Evolutionary conservation across 2,797 vertebrate genomes (phyloP).

Genomic region (Allobates femoralis): DNA sequence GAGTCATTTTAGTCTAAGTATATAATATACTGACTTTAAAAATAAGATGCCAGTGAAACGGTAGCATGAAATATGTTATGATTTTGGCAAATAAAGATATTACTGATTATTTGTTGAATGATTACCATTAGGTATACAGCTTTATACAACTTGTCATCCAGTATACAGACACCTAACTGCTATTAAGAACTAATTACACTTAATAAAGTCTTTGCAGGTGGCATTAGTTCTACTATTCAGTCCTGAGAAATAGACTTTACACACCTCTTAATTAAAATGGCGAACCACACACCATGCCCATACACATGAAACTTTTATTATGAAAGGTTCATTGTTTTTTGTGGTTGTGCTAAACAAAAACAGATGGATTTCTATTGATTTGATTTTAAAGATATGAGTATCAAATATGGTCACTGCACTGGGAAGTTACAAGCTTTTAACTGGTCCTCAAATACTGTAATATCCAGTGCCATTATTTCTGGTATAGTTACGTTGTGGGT

Average conservation of each 20-base stretch:
- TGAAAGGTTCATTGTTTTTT: constrained; percentile 45
- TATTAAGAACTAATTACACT: constrained; percentile 53
- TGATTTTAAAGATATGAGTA: no score
- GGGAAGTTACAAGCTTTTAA: not conserved
- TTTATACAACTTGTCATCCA: constrained; percentile 47
- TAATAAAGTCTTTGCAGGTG: constrained; percentile 58
- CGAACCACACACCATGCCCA: constrained; percentile 41
- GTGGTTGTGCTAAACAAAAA: constrained; percentile 31
- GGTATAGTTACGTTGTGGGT: not conserved
- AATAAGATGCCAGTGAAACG: not conserved
- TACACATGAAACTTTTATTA: constrained; percentile 51
- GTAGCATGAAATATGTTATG: not conserved
- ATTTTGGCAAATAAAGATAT: constrained; percentile 1
- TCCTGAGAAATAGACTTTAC: constrained; percentile 28
- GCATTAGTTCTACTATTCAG: constrained; percentile 27
- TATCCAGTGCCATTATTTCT: not conserved
- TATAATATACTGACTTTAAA: not conserved
- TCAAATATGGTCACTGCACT: not conserved
- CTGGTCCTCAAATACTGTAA: not conserved
- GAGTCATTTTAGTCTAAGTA: no score
- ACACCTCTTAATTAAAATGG: constrained; percentile 59
- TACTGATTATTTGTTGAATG: not conserved
- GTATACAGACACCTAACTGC: constrained; percentile 48
- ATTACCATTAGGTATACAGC: not conserved
- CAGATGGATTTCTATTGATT: constrained; percentile 3